phyloP scores from a whole-genome alignment of 1,140 invertebrate genomes.

The Scaptomyza montana region DNA sequence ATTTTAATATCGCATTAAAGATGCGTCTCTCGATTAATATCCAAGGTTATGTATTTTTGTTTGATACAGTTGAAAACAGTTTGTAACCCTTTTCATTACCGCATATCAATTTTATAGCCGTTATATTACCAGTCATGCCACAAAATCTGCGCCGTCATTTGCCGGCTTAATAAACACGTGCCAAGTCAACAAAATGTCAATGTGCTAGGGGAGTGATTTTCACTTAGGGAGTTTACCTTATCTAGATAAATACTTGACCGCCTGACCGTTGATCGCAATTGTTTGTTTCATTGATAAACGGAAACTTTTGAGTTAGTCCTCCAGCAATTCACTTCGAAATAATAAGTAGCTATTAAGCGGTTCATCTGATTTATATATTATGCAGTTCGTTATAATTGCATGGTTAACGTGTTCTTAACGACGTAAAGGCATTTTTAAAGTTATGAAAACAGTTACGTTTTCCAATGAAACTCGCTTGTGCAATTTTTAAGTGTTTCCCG shows the following conservation, averaged over 20 bases:
- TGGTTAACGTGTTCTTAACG: conserved; percentile 28
- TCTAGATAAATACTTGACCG: neutral
- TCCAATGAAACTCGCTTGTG: no score
- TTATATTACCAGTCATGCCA: conserved; percentile 7
- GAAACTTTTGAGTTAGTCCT: conserved; percentile 61
- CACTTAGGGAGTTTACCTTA: conserved; percentile 10
- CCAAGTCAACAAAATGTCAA: conserved; percentile 42
- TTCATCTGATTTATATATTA: conserved; percentile 15
- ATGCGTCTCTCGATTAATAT: conserved; percentile 43
- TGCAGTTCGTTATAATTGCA: conserved; percentile 24
- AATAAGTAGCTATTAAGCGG: conserved; percentile 36
- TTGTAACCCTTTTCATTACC: neutral
- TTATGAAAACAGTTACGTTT: conserved; percentile 24
- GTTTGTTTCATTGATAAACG: conserved; percentile 61
- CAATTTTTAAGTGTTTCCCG: neutral
- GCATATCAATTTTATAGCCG: neutral
- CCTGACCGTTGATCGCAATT: conserved; percentile 32
- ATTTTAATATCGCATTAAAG: conserved; percentile 24
- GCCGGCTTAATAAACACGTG: conserved; percentile 49
- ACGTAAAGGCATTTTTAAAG: conserved; percentile 12
- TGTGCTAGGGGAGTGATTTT: conserved; percentile 12
- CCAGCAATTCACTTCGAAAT: neutral
- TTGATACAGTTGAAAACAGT: neutral
- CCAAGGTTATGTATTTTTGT: conserved; percentile 24
- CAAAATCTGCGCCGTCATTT: conserved; percentile 22